Base-by-base conservation (phyloP, 2,888 invertebrate genomes). In the Cephus pygmeus region DNA sequence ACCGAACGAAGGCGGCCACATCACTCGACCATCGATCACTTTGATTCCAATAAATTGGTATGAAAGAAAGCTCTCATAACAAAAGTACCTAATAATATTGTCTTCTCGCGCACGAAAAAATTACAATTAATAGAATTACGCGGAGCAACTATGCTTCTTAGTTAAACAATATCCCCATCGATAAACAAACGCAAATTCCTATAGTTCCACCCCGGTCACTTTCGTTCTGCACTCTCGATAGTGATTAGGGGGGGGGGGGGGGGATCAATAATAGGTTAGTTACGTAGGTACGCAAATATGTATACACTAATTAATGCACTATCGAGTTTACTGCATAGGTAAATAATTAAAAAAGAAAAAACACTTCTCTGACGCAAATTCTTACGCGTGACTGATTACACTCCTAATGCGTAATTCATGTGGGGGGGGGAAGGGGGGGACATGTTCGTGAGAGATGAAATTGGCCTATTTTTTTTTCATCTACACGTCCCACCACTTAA, bases 271-370 rank as follows among this genome's bases (percentile, higher is more conserved):
- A 6, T 23, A 56, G 40, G 9, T 4, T 56, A 56, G 2, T 56
- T 56, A 56, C 2, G 23, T 23, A 56, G 23, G 2, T 56, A 56
- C 6, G 6, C 75, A 12, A 77, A 75, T 69, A 77, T 69, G 31
- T 56, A 73, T 80, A 83, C 71, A 80, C 75, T 73, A 40, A 40
- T 82, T 85, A 85, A 85, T 80, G 80, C 83, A 83, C 83, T 84
- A 83, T 83, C 34, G 40, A 15, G 78, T 76, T 23, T n/a, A 40
- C 69, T 31, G n/a, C 4, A 56, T 77, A 75, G 31, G 36, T 71
- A 34, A 12, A 68, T 40, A 69, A 69, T 35, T 35, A 35, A 78
- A 75, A 74, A 31, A 76, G 69, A 76, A 69, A 23, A 73, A 78
- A 15, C 75, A 73, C 40, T 40, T 15, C 15, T 40, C 23, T 23